phyloP scores from a whole-genome alignment of 2,113 vertebrate genomes.

The Rhagologus leucostigma region DNA sequence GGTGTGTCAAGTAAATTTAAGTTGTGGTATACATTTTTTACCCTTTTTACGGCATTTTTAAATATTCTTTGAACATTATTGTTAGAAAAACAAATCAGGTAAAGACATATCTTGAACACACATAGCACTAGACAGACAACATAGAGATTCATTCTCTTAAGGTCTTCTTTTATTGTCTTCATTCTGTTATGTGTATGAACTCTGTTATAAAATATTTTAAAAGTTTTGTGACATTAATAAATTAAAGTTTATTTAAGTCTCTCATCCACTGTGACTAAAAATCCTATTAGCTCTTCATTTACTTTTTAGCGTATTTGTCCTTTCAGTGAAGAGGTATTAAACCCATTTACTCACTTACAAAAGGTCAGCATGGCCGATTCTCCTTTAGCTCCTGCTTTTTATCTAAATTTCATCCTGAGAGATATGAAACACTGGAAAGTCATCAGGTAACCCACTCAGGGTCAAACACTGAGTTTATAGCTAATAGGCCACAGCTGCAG shows the following conservation, averaged over 20 bases:
- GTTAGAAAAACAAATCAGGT: neutral
- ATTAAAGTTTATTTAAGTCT: neutral
- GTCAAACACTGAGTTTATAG: neutral
- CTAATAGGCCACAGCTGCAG: neutral
- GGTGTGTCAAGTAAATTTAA: neutral
- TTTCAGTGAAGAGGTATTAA: neutral
- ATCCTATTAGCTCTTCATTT: neutral
- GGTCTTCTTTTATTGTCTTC: neutral
- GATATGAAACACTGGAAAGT: neutral
- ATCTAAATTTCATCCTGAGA: neutral
- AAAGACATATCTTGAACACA: neutral
- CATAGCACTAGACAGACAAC: neutral
- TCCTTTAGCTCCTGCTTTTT: neutral
- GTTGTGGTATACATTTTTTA: neutral
- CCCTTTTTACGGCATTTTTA: neutral
- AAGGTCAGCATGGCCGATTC: neutral
- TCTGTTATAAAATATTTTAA: neutral
- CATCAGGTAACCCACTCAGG: neutral
- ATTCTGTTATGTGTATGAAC: neutral
- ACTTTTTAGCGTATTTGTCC: neutral
- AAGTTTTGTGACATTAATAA: neutral
- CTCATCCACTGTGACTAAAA: neutral
- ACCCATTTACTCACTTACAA: neutral
- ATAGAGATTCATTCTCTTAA: neutral
- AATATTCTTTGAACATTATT: neutral